phyloP scores from a whole-genome alignment of 2,797 vertebrate species.

The Pempheris klunzingeri region DNA sequence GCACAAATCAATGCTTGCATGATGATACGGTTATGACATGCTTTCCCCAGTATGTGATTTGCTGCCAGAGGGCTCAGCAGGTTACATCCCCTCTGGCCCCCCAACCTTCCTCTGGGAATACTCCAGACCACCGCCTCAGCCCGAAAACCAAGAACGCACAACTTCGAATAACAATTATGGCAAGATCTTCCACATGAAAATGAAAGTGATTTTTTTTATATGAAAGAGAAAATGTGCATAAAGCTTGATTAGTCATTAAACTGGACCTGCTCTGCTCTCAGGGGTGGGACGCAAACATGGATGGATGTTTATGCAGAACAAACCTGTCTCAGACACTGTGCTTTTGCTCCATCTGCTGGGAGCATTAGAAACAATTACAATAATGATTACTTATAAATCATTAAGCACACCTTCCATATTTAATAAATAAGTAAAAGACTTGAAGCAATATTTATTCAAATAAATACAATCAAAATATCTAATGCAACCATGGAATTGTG shows the following conservation, averaged over 20 bases:
- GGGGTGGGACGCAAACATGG: not conserved
- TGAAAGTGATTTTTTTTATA: not conserved
- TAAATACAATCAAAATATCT: not conserved
- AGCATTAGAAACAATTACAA: not conserved
- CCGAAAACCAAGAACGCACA: not conserved
- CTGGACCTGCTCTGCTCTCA: not conserved
- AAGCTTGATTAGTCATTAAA: not conserved
- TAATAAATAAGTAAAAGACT: not conserved
- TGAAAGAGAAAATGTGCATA: not conserved
- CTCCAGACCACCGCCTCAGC: conserved; percentile 10
- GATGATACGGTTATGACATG: conserved; percentile 26
- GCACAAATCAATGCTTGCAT: conserved; percentile 23
- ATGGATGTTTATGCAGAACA: not conserved
- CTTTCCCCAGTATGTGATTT: conserved; percentile 40
- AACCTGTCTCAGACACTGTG: not conserved
- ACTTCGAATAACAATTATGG: not conserved
- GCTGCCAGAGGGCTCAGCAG: conserved; percentile 32
- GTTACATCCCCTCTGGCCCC: conserved; percentile 14
- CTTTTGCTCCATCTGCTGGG: conserved; percentile 1
- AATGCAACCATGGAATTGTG: too few species aligned
- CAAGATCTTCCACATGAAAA: not conserved
- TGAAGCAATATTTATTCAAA: not conserved
- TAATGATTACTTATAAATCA: not conserved
- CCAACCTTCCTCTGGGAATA: conserved; percentile 39
- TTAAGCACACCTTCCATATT: not conserved